phyloP scores from a whole-genome alignment of 2,888 invertebrate species.

The Macaria liturata region DNA sequence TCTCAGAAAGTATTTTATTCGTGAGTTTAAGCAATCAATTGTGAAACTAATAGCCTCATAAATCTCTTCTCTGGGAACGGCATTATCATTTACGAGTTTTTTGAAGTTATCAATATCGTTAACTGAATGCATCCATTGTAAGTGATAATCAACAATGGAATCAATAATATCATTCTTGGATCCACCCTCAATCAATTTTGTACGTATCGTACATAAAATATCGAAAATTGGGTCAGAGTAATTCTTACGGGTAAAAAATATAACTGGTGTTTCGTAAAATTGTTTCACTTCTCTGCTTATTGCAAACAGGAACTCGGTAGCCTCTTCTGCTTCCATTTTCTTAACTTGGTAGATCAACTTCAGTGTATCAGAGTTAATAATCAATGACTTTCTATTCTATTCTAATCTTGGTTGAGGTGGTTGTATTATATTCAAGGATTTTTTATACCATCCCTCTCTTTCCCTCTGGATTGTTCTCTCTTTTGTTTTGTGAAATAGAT shows the following conservation, averaged over 20 bases:
- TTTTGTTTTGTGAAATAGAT: too few species aligned
- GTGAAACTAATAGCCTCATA: constrained; percentile 62
- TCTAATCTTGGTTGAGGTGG: too few species aligned
- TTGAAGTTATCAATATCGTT: constrained; percentile 62
- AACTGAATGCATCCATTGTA: constrained; percentile 67
- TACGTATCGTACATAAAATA: constrained; percentile 56
- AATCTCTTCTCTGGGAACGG: constrained; percentile 54
- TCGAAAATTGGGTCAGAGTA: constrained; percentile 65
- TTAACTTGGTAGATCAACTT: background rate
- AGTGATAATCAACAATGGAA: constrained; percentile 64
- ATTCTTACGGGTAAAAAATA: constrained; percentile 65
- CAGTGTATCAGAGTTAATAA: too few species aligned
- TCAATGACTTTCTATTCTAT: too few species aligned
- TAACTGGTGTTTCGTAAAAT: constrained; percentile 68
- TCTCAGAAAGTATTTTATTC: constrained; percentile 61
- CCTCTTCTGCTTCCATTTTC: constrained; percentile 14
- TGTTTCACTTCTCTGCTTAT: constrained; percentile 66
- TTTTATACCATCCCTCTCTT: too few species aligned
- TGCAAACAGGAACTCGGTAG: constrained; percentile 56
- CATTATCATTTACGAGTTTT: constrained; percentile 42
- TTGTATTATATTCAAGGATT: too few species aligned
- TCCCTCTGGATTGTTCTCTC: too few species aligned
- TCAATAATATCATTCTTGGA: constrained; percentile 53
- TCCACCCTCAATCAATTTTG: constrained; percentile 43
- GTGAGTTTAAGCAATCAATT: constrained; percentile 58